Conservation (phyloP, 2,113 vertebrate genomes). For the Brienomyrus longianalis region DNA sequence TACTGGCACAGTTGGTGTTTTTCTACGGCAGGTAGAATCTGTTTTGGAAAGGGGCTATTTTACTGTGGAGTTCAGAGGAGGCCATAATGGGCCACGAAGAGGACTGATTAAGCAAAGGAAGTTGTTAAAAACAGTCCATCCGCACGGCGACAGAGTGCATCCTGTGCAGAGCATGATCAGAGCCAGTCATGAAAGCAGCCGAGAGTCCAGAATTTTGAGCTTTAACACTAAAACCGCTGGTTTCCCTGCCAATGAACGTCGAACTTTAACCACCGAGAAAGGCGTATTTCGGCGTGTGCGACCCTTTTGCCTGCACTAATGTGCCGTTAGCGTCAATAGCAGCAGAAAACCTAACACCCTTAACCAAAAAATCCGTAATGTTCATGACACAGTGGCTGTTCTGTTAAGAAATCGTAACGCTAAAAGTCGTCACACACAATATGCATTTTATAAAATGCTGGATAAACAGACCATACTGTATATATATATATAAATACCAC, state of each 20-base stretch:
- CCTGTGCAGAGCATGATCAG: background rate
- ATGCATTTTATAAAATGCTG: background rate
- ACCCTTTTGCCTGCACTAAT: background rate
- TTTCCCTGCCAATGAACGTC: background rate
- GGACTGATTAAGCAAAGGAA: background rate
- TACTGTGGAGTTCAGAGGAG: background rate
- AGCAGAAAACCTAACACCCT: background rate
- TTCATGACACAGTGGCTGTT: background rate
- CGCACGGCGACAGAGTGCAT: background rate
- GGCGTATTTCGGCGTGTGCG: background rate
- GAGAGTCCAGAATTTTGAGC: background rate
- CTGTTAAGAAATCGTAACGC: background rate
- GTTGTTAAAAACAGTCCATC: background rate
- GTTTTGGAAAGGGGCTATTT: background rate
- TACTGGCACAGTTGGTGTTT: background rate
- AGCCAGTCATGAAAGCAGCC: background rate
- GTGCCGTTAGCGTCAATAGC: background rate
- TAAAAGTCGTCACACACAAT: background rate
- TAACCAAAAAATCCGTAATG: background rate
- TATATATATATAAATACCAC: too few species aligned
- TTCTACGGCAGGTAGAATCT: background rate
- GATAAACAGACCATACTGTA: background rate
- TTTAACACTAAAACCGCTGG: background rate
- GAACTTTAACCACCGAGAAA: background rate
- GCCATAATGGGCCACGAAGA: background rate